phyloP scores from a whole-genome alignment of 2,888 invertebrate species.

The Hololepta plana region DNA sequence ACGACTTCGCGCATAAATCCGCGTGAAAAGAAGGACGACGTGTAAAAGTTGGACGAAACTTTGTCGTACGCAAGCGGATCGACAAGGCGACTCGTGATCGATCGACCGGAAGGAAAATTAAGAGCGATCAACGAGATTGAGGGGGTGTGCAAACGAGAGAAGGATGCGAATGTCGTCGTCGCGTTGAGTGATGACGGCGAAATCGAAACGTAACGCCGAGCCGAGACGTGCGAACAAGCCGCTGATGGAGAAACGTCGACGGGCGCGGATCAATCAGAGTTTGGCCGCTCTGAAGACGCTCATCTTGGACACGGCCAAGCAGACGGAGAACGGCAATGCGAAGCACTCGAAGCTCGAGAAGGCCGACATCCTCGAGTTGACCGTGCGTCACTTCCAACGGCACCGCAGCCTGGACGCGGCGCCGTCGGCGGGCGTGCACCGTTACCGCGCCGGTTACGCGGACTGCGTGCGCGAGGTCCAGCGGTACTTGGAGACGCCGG shows the following conservation, averaged over 20 bases:
- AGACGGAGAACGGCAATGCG: conserved; percentile 44
- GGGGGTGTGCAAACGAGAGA: no score
- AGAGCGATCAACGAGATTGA: no score
- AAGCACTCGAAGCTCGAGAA: conserved; percentile 73
- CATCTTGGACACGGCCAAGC: conserved; percentile 50
- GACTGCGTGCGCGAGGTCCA: conserved; percentile 45
- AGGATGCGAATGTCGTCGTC: no score
- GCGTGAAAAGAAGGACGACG: no score
- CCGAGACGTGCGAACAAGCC: conserved; percentile 53
- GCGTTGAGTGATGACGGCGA: conserved; percentile 24
- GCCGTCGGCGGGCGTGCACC: conserved; percentile 35
- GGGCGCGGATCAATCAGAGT: conserved; percentile 58
- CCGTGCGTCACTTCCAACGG: conserved; percentile 62
- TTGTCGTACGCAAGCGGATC: no score
- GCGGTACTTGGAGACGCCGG: conserved; percentile 39
- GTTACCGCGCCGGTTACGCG: conserved; percentile 46
- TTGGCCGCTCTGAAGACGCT: conserved; percentile 52
- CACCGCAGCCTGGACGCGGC: conserved; percentile 48
- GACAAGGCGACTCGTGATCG: no score
- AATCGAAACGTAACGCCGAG: conserved; percentile 20
- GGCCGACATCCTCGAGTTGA: conserved; percentile 68
- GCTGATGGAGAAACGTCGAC: conserved; percentile 57
- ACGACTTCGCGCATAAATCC: no score
- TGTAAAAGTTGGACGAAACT: no score
- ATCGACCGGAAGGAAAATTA: no score